A percentile compares a stretch with the other conserved stretches of the same genome.
These are phyloP conservation scores for Platyrinchus mystaceus DNA, from an alignment of 2,797 vertebrate genomes.

Conservation along the genomic window DNA sequence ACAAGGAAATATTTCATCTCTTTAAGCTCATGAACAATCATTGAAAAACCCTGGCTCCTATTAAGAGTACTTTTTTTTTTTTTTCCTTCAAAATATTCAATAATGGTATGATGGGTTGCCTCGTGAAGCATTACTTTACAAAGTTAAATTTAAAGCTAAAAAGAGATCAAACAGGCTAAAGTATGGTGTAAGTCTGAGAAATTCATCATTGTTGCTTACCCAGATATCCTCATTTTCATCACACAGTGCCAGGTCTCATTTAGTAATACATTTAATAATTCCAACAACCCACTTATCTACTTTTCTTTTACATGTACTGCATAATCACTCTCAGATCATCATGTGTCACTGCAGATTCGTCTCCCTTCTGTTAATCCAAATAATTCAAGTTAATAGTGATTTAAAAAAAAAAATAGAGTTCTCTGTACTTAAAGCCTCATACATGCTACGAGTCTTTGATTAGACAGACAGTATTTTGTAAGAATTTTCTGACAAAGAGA, in stretches of 20 bases:
- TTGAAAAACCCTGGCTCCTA: constrained; percentile 42
- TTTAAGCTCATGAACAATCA: constrained; percentile 62
- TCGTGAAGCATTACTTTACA: constrained; percentile 31
- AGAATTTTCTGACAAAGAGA: background rate
- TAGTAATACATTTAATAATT: constrained; percentile 55
- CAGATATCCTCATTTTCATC: constrained; percentile 55
- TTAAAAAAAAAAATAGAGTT: background rate
- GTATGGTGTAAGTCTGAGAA: constrained; percentile 43
- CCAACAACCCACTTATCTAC: constrained; percentile 19
- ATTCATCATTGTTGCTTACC: constrained; percentile 57
- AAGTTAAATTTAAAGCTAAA: constrained; percentile 47
- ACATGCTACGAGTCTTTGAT: background rate
- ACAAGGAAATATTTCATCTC: constrained; percentile 73
- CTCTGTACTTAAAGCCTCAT: background rate
- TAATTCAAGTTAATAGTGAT: constrained; percentile 7
- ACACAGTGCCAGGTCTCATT: constrained; percentile 24
- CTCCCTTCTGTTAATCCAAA: constrained; percentile 50
- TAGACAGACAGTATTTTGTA: background rate
- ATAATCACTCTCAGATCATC: constrained; percentile 35
- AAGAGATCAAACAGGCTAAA: constrained; percentile 53
- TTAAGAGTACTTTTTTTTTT: background rate
- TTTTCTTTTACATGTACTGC: constrained; percentile 35
- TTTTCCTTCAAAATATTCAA: background rate
- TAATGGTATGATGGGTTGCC: constrained; percentile 38
- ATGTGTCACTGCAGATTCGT: background rate